These are phyloP conservation scores for Styela plicata DNA, from an alignment of 23 tunicate genomes.

Conservation along the genomic window DNA sequence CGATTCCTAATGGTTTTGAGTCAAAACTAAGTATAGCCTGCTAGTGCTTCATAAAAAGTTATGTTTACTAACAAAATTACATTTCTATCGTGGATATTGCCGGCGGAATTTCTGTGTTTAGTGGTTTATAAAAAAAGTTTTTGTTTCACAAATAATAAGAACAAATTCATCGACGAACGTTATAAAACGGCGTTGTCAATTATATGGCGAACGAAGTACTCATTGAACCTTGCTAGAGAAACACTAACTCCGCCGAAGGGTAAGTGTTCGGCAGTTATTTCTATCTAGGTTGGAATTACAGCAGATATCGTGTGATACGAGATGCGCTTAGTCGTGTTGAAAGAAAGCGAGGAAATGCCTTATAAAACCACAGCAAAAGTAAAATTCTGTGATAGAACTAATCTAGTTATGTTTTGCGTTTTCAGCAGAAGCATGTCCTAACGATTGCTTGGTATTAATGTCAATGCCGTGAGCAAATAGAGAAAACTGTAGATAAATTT, in stretches of 20 bases:
- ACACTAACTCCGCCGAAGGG: slow-evolving; percentile 1
- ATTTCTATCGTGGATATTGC: no score
- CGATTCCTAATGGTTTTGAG: no score
- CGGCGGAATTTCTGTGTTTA: no score
- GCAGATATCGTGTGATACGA: not conserved
- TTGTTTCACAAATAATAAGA: no score
- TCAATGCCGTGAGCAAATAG: not conserved
- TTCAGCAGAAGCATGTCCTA: not conserved
- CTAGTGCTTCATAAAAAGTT: no score
- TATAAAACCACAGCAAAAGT: no score
- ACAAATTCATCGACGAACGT: no score
- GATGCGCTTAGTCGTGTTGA: not conserved
- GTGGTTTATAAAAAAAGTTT: no score
- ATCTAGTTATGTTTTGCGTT: not conserved
- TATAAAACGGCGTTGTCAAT: no score
- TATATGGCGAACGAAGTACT: not conserved
- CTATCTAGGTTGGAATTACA: not conserved
- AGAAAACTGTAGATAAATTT: not conserved
- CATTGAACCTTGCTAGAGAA: not conserved
- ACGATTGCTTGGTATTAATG: not conserved
- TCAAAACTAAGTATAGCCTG: no score
- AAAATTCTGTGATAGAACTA: no score
- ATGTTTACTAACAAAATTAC: no score
- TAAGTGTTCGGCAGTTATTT: not conserved
- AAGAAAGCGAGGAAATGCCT: not conserved